These are phyloP conservation scores for Perithous albicinctus DNA, from an alignment of 2,888 invertebrate species.

Conservation along the genomic window DNA sequence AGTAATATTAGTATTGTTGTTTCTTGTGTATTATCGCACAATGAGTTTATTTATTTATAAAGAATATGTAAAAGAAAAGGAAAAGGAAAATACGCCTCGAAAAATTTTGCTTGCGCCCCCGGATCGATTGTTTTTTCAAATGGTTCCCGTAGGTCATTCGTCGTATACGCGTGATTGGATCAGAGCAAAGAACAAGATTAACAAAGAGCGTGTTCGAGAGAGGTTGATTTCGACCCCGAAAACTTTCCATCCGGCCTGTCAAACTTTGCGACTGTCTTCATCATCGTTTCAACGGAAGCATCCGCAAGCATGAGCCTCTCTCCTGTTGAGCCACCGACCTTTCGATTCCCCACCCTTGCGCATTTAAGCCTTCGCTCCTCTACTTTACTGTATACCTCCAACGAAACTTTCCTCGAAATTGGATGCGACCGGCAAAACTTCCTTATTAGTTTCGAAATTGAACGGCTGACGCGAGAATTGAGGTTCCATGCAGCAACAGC, in stretches of 20 bases:
- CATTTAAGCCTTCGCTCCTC: conserved; percentile 33
- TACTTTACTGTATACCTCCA: conserved; percentile 13
- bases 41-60: too few relatives aligned
- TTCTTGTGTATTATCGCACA: too few relatives aligned
- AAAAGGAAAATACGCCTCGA: too few relatives aligned
- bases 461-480: conserved; percentile 65
- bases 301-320: conserved; percentile 35
- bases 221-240: conserved; percentile 48
- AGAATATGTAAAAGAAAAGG: too few relatives aligned
- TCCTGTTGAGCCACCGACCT: conserved; percentile 25
- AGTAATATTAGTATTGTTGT: too few relatives aligned
- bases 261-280: conserved; percentile 58
- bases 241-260: conserved; percentile 31
- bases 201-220: conserved; percentile 28
- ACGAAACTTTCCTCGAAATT: conserved; percentile 70
- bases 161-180: conserved; percentile 3
- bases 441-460: conserved; percentile 73
- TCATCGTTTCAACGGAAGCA: conserved; percentile 37
- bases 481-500: conserved; percentile 50
- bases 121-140: not conserved
- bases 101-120: too few relatives aligned
- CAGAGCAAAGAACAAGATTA: not conserved
- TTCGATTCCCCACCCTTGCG: conserved; percentile 21
- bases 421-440: conserved; percentile 70
- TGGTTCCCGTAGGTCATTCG: not conserved